Base-by-base conservation (phyloP, 2,888 invertebrate genomes). In the Cheilosia vulpina region DNA sequence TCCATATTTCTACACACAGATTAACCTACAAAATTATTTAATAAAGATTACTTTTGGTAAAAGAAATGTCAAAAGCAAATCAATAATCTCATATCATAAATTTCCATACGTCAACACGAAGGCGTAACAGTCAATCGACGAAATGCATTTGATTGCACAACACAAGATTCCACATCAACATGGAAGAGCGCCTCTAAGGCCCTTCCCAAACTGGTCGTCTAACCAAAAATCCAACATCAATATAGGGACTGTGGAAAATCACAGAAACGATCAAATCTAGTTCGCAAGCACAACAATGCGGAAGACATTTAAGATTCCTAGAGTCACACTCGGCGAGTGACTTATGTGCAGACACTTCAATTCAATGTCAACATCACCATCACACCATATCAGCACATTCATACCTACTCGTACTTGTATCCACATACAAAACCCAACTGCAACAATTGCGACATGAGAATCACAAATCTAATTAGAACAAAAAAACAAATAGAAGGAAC, bases 231-330 rank as follows among this genome's bases (percentile, higher is more conserved):
- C 60, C 55, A 55, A 66, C 72, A 27, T 17, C 45, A 7, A 7
- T 52, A 65, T 58, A 53, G 4, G 6, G 2, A 55, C 1, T 71
- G 63, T 57, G 71, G 66, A 72, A 71, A 82, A 72, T 66, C 47
- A 43, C 60, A 78, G 41, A 63, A 71, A 52, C 76, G 52, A 75
- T 68, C 17, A 60, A 62, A 7, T 62, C 58, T 38, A 65, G 43
- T 72, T 52, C 34, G n/a, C 27, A 31, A 52, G 11, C 52, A n/a
- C 52, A 72, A 72, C 78, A 82, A 82, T 78, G 82, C 82, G 82
- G 82, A 82, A 82, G 50, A 78, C 78, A 78, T 82, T 78, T 72
- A 66, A 65, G 60, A 77, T 82, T 45, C 77, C 53, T 45, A 31
- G 15, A 45, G 53, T 47, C 43, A 50, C 47, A 58, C 34, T 31